Conservation (phyloP, 2,888 invertebrate genomes). For the Himalopsyche tibetana region DNA sequence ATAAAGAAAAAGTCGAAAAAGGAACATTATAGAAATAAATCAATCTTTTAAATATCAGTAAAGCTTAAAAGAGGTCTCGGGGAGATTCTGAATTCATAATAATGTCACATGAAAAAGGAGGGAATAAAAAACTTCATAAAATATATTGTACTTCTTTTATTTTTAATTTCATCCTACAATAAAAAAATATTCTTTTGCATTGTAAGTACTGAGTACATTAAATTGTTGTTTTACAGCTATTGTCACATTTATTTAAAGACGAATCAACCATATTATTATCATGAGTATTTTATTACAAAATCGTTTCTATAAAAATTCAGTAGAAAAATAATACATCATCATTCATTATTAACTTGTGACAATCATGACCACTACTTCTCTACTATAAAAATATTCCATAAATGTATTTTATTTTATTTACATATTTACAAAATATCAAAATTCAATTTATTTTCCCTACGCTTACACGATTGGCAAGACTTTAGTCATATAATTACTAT, state of each 20-base stretch:
- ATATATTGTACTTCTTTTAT: slow-evolving; percentile 57
- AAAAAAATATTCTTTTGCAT: slow-evolving; percentile 54
- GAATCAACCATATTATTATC: slow-evolving; percentile 2
- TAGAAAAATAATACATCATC: slow-evolving; percentile 44
- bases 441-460: slow-evolving; percentile 48
- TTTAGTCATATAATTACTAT: slow-evolving; percentile 55
- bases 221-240: slow-evolving; percentile 50
- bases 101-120: too few species aligned
- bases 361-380: slow-evolving; percentile 7
- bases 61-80: too few species aligned
- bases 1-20: too few species aligned
- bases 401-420: slow-evolving; percentile 62
- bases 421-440: slow-evolving; percentile 63
- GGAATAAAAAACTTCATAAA: neutral
- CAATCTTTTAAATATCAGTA: too few species aligned
- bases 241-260: slow-evolving; percentile 29
- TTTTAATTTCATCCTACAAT: slow-evolving; percentile 52
- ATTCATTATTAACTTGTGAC: slow-evolving; percentile 45
- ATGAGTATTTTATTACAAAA: slow-evolving; percentile 28
- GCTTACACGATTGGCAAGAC: slow-evolving; percentile 59
- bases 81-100: too few species aligned
- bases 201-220: slow-evolving; percentile 61
- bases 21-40: too few species aligned
- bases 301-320: slow-evolving; percentile 1
- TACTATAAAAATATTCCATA: slow-evolving; percentile 52